These are phyloP conservation scores for Sisyra terminalis DNA, from an alignment of 2,888 invertebrate species.

Conservation along the genomic window DNA sequence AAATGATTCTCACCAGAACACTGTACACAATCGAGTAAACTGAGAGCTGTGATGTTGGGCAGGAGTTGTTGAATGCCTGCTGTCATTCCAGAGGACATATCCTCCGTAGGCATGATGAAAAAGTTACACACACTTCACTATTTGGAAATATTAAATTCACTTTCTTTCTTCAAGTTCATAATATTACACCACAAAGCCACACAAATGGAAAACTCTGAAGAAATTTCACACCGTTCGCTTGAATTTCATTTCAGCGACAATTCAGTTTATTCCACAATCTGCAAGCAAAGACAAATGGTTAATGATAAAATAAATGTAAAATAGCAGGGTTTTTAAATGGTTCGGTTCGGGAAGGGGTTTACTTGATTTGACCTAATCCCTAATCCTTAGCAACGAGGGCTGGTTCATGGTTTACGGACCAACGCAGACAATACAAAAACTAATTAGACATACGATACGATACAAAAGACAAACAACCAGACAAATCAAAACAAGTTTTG, in stretches of 20 bases:
- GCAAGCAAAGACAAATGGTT: too few relatives aligned
- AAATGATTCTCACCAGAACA: slow-evolving; percentile 8
- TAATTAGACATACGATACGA: too few relatives aligned
- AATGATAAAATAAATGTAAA: too few relatives aligned
- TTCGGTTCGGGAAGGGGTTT: too few relatives aligned
- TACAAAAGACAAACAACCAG: too few relatives aligned
- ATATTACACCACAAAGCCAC: background rate
- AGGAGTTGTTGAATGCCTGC: slow-evolving; percentile 28
- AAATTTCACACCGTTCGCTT: background rate
- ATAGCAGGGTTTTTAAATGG: too few relatives aligned
- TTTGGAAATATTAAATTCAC: background rate
- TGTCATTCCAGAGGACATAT: slow-evolving; percentile 32
- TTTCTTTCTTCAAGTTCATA: background rate
- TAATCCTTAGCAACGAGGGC: too few relatives aligned
- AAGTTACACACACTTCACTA: slow-evolving; percentile 1
- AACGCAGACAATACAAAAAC: too few relatives aligned
- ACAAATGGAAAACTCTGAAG: background rate
- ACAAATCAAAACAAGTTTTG: too few relatives aligned
- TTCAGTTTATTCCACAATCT: too few relatives aligned
- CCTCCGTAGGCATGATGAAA: slow-evolving; percentile 37
- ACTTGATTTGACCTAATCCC: too few relatives aligned
- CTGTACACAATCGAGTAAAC: slow-evolving; percentile 17
- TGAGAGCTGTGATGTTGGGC: slow-evolving; percentile 25
- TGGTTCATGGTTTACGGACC: too few relatives aligned
- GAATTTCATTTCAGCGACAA: background rate